These are phyloP conservation scores for Amphiprion clarkii DNA, from an alignment of 2,797 vertebrate species.

Conservation along the genomic window DNA sequence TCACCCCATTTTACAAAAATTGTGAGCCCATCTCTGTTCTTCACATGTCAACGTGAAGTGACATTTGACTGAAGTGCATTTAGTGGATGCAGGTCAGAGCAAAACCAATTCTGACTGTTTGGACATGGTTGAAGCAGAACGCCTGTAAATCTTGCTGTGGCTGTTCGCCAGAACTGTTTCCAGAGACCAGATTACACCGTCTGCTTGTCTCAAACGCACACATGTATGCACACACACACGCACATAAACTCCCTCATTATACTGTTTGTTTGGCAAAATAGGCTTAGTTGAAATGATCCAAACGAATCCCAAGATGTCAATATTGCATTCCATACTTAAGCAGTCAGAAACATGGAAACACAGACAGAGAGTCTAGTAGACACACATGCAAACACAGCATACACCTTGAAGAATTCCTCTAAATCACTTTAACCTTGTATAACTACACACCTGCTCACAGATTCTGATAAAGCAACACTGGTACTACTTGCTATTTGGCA, in stretches of 20 bases:
- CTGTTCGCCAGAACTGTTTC: slow-evolving; percentile 66
- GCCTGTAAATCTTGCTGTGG: slow-evolving; percentile 56
- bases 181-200: slow-evolving; percentile 72
- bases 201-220: slow-evolving; percentile 44
- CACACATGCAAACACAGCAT: neutral
- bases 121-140: slow-evolving; percentile 48
- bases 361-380: slow-evolving; percentile 27
- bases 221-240: slow-evolving; percentile 12
- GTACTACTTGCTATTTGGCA: slow-evolving; percentile 8
- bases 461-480: slow-evolving; percentile 47
- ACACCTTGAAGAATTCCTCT: slow-evolving; percentile 43
- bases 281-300: slow-evolving; percentile 43
- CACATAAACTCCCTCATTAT: slow-evolving; percentile 17
- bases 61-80: neutral
- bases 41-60: neutral
- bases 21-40: neutral
- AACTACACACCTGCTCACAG: slow-evolving; percentile 57
- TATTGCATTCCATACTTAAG: slow-evolving; percentile 25
- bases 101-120: slow-evolving; percentile 49
- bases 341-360: slow-evolving; percentile 7
- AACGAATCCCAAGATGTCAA: slow-evolving; percentile 42
- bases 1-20: neutral
- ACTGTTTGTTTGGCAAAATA: slow-evolving; percentile 38
- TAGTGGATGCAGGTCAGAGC: slow-evolving; percentile 13
- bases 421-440: slow-evolving; percentile 61